These are phyloP conservation scores for Anniella stebbinsi DNA, from an alignment of 2,797 vertebrate genomes.

Conservation along the genomic window DNA sequence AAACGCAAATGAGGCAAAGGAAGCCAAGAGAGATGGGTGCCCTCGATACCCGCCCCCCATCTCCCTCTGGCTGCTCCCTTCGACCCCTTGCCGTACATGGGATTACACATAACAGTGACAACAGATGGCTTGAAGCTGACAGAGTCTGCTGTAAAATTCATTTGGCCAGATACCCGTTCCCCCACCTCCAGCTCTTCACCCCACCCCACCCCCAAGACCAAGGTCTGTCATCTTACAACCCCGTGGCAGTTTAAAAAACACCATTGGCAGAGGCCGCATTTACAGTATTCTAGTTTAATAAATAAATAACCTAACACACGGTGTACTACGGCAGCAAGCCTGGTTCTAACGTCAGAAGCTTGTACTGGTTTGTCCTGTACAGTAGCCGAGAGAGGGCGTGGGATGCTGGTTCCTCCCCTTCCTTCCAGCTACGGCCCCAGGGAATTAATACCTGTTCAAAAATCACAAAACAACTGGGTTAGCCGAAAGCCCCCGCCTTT, in stretches of 20 bases:
- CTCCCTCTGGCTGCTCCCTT: neutral
- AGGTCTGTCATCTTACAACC: conserved; percentile 58
- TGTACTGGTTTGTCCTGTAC: conserved; percentile 74
- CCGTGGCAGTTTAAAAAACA: conserved; percentile 71
- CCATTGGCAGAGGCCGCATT: conserved; percentile 81
- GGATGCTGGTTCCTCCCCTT: conserved; percentile 66
- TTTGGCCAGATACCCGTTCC: conserved; percentile 51
- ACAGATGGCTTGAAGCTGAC: conserved; percentile 68
- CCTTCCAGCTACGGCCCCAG: conserved; percentile 72
- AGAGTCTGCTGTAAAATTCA: conserved; percentile 59
- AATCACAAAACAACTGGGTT: neutral
- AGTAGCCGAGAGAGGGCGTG: conserved; percentile 76
- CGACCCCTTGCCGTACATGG: rapidly evolving
- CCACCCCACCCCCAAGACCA: neutral
- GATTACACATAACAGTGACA: conserved; percentile 58
- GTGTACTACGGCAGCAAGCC: conserved; percentile 77
- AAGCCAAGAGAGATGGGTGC: neutral
- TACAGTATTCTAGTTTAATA: conserved; percentile 87
- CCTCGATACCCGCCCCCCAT: neutral
- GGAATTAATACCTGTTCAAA: conserved; percentile 87
- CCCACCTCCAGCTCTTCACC: neutral
- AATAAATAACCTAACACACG: conserved; percentile 91
- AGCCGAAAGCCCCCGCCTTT: too few relatives aligned
- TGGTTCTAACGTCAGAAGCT: conserved; percentile 79
- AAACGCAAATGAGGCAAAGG: rapidly evolving